Evolutionary conservation across 2,113 vertebrate genomes (phyloP), one percentile per base, ranked within the genome.

Genomic region (Chauna torquata): DNA sequence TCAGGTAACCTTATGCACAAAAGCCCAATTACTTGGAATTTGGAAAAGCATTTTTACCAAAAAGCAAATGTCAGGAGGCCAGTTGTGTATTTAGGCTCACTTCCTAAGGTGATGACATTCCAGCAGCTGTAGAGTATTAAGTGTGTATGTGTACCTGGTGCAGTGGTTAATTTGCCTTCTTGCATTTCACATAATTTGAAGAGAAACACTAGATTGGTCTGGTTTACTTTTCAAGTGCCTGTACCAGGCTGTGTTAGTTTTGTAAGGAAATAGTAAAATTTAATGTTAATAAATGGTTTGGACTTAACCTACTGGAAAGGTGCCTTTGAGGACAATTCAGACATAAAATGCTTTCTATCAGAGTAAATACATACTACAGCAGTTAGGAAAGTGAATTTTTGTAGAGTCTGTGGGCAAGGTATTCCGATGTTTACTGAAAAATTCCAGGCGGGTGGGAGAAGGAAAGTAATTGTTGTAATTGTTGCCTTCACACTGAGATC

Each of bases 1-100:
- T 99, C 99, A 99, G 99, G 99, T 99, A 99, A 97, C 79, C 87
- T 91, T 36, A 91, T 81, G 27, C 8, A 2, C 40, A 71, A 30
- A 86, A 92, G 30, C 11, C 16, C 2, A 1, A 50, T 79, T 82
- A 25, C n/a, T 45, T 68, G 34, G 57, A 44, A 74, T 49, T 90
- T 79, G 70, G 42, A 65, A 84, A 86, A 70, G 12, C 50, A 17
- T 79, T 95, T 92, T 77, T 94, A 72, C 8, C n/a, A 52, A 58
- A 88, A 88, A 85, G 15, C 24, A 69, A 66, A 42, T 47, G 8
- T 49, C 32, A 81, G 66, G 79, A 90, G 42, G 36, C 19, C 22
- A 47, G 16, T 62, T 90, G 10, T 44, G 32, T 59, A 9, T 78
- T 89, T 69, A 40, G 25, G 16, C 24, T 94, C 1, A 47, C 92